Conservation (phyloP, 2,888 invertebrate genomes). For the Ormyrus labotus region DNA sequence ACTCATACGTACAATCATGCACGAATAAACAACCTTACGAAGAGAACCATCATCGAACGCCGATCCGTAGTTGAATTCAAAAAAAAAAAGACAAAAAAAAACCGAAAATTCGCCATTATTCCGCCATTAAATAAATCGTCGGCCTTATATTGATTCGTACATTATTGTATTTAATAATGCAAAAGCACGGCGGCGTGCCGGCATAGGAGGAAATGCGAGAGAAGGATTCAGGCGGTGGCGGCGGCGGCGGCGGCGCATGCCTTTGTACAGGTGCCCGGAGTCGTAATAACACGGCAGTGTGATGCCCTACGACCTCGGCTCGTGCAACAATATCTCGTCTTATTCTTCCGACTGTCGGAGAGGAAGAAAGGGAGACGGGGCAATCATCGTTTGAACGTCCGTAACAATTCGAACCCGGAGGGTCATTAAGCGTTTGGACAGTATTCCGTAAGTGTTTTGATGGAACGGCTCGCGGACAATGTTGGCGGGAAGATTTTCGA, state of each 20-base stretch:
- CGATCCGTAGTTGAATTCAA: background rate
- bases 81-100: conserved; percentile 2
- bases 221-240: background rate
- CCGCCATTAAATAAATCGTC: conserved; percentile 50
- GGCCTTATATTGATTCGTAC: conserved; percentile 49
- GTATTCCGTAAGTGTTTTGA: too few species aligned
- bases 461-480: too few species aligned
- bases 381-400: conserved; percentile 68
- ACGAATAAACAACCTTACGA: conserved; percentile 20
- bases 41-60: conserved; percentile 10
- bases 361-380: conserved; percentile 59
- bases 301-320: conserved; percentile 70
- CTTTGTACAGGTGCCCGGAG: conserved; percentile 71
- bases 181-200: conserved; percentile 31
- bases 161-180: conserved; percentile 56
- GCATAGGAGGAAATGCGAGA: conserved; percentile 30
- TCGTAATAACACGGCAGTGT: conserved; percentile 72
- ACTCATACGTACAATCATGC: background rate
- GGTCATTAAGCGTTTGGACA: conserved; percentile 65
- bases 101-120: conserved; percentile 31
- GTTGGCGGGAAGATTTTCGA: too few species aligned
- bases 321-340: conserved; percentile 65
- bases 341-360: background rate
- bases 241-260: background rate
- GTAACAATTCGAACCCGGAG: conserved; percentile 71